Percentiles rank a stretch among this genome's conserved stretches.
These are phyloP conservation scores for Empidonax alnorum DNA, from an alignment of 2,113 vertebrate species.

Conservation along the genomic window DNA sequence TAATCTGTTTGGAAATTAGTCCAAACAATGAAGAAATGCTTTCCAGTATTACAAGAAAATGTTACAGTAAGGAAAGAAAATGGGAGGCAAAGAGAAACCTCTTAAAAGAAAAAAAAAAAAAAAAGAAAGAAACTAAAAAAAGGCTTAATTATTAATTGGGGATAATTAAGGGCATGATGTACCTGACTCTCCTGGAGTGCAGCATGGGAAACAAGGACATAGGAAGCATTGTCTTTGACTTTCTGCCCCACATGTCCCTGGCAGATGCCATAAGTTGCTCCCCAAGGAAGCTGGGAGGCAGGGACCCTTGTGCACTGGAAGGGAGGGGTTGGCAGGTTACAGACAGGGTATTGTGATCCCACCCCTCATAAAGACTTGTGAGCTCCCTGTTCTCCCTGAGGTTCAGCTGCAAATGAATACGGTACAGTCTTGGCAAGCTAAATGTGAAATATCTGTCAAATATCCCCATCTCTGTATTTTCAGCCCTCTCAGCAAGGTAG, in stretches of 20 bases:
- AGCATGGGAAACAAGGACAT: not conserved
- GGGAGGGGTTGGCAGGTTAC: not conserved
- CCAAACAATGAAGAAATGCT: constrained; percentile 71
- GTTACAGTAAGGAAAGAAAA: constrained; percentile 61
- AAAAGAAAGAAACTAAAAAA: not conserved
- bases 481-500: not conserved
- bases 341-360: not conserved
- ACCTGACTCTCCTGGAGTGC: not conserved
- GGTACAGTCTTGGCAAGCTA: not conserved
- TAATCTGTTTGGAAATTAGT: constrained; percentile 77
- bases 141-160: constrained; percentile 2
- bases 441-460: not conserved
- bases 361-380: not conserved
- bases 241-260: not conserved
- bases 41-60: constrained; percentile 41
- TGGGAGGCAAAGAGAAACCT: constrained; percentile 4
- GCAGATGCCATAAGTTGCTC: not conserved
- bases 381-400: not conserved
- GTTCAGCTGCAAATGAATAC: not conserved
- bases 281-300: not conserved
- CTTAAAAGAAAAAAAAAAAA: not conserved
- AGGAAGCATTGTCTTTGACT: not conserved
- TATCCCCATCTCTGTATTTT: not conserved
- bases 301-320: not conserved
- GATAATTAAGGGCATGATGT: not conserved